phyloP scores from a whole-genome alignment of 2,888 invertebrate species.

The Tortricodes alternella region DNA sequence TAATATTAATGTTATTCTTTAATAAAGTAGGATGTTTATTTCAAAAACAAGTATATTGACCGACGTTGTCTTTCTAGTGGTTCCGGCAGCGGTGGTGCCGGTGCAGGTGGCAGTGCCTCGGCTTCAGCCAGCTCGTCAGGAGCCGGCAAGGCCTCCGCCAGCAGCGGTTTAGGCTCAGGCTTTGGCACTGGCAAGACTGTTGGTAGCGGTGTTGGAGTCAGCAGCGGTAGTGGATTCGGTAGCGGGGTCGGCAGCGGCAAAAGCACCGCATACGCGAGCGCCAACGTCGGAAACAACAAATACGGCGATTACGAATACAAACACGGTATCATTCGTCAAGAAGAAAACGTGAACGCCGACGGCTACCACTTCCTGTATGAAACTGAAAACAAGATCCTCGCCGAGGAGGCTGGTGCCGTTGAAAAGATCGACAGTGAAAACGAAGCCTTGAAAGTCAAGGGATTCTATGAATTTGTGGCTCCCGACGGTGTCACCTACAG shows the following conservation, averaged over 20 bases:
- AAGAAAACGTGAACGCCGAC: conserved; percentile 57
- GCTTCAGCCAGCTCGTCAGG: conserved; percentile 30
- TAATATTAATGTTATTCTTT: too few relatives aligned
- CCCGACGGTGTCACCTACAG: conserved; percentile 75
- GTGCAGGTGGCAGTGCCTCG: conserved; percentile 17
- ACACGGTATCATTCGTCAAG: conserved; percentile 71
- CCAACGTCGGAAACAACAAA: conserved; percentile 22
- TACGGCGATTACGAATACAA: conserved; percentile 62
- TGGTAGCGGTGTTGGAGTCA: conserved; percentile 7
- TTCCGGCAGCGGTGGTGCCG: conserved; percentile 31
- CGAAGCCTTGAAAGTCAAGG: conserved; percentile 60
- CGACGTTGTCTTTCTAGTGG: conserved; percentile 31
- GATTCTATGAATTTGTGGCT: conserved; percentile 70
- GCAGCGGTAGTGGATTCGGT: background rate
- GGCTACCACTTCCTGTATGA: conserved; percentile 77
- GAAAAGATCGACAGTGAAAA: conserved; percentile 60
- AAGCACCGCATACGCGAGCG: conserved; percentile 20
- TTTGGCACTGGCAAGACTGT: background rate
- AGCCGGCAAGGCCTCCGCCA: conserved; percentile 27
- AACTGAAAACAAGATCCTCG: conserved; percentile 76
- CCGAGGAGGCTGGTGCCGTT: conserved; percentile 68
- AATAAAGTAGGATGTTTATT: too few relatives aligned
- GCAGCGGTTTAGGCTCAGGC: conserved; percentile 11
- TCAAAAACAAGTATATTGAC: conserved; percentile 26
- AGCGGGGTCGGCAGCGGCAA: conserved; percentile 14